Percentiles rank a stretch among this genome's conserved stretches.
Conservation (phyloP, 2,888 invertebrate species). For the Synergus laeviventris region DNA sequence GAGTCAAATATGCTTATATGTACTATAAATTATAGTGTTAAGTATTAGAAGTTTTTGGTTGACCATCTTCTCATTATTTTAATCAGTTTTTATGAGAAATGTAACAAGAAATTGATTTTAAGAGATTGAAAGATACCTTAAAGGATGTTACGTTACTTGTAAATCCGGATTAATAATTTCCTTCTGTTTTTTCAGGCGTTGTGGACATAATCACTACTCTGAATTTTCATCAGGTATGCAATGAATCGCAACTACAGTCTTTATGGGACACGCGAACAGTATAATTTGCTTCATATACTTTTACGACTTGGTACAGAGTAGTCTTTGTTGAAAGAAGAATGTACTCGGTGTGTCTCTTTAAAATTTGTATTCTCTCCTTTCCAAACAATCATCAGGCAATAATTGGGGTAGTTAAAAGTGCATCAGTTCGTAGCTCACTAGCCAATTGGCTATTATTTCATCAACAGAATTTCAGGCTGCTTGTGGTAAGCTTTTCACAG, state of each 20-base stretch:
- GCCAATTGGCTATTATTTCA: background rate
- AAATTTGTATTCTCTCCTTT: background rate
- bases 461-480: background rate
- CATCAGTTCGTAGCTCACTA: background rate
- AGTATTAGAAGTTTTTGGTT: too few species aligned
- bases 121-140: too few species aligned
- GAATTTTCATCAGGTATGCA: conserved; percentile 44
- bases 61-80: too few species aligned
- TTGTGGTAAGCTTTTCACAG: too few species aligned
- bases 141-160: too few species aligned
- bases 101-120: too few species aligned
- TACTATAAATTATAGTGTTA: conserved; percentile 14
- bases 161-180: background rate
- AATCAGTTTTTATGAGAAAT: too few species aligned
- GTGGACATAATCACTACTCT: background rate
- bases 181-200: background rate
- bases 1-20: background rate
- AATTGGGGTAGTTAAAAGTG: too few species aligned
- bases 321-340: background rate
- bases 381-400: background rate
- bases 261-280: conserved; percentile 56
- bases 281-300: conserved; percentile 55
- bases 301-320: conserved; percentile 21
- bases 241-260: conserved; percentile 56
- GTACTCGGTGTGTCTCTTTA: conserved; percentile 1